Base-by-base conservation (phyloP, 2,797 vertebrate genomes). In the Leucoraja ocellata region DNA sequence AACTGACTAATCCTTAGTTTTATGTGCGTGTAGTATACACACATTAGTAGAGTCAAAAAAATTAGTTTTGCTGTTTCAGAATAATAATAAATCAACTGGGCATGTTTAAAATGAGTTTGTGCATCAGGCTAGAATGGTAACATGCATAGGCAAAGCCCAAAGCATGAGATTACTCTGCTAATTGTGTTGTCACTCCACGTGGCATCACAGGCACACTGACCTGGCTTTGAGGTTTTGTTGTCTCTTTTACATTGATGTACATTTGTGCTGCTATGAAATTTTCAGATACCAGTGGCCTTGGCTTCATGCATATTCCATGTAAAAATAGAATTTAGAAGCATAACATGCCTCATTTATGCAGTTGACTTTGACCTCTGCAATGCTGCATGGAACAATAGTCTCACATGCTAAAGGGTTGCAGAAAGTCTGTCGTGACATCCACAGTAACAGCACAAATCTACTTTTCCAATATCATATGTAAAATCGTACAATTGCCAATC, bases 321-420 rank as follows among this genome's bases (percentile, higher is more conserved):
- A 94, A 94, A 95, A 95, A 94, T 94, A 93, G 93, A 94, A 94
- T 94, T 94, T 93, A 94, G 95, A 95, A 95, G 95, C 93, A 94
- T 95, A 95, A 95, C 94, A 96, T 95, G 93, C 94, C 94, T 94
- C 94, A 93, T 94, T 95, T 95, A 95, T 95, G 94, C 94, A 95
- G 94, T 95, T 18, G 36, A 18, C 13, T 90, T 68, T 68, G 63
- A 71, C n/a, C 63, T 90, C 36, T 90, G 65, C 63, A 90, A 90
- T 36, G 32, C 18, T 68, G 36, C 63, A 90, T 23, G 7, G 86
- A 71, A 21, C 58, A 90, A 7, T 68, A 68, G 32, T 4, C 84
- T 90, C 63, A 84, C 81, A 90, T 90, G 23, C 61, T 16, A 14
- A n/a, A 65, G 84, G 36, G 86, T 14, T 39, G 16, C 39, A 21